Base-by-base conservation (phyloP, 92 coral and sea anemone genomes). In the Phymanthus crucifer region DNA sequence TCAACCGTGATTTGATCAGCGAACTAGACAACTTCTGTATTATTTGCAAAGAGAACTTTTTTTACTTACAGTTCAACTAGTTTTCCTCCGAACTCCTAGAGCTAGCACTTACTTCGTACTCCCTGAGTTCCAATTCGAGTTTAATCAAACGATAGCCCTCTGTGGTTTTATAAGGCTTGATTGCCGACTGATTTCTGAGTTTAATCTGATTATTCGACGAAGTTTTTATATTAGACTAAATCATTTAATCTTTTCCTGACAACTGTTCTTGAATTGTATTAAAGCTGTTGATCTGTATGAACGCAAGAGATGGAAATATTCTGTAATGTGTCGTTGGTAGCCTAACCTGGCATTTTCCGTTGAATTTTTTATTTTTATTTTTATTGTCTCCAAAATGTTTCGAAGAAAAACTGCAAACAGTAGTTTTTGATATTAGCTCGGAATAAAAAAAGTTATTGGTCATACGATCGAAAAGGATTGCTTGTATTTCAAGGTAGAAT, bases 211-310 rank as follows among this genome's bases (percentile, higher is more conserved):
- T 27, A 24, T 29, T 26, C 29, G 19, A 7, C 48, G 14, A 43
- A 17, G 34, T 27, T 24, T n/a, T 27, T 6, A 7, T 61, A 61
- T 11, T 61, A 26, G 68, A 61, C 29, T 61, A 61, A 61, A 61
- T 61, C 68, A 29, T 33, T 27, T 61, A 61, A 61, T 61, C 68
- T 61, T 29, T 61, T 61, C 68, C 68, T 61, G 32, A n/a, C 68
- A 27, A 61, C 7, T 61, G 32, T 33, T 61, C 29, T n/a, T 2
- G 27, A 54, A 54, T 54, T 54, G 64, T 54, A 54, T 54, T 54
- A 54, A 8, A 29, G 26, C 34, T 61, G 7, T 61, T 27, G 68
- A 61, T 29, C 17, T 6, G 68, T 24, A 61, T 10, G 32, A 29
- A 27, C 32, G 1, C 13, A 43, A 27, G 68, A 0, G 68, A 29